Evolutionary conservation across 2,113 vertebrate genomes (phyloP), one percentile per base, ranked within the genome.

Genomic region (Corapipo altera): DNA sequence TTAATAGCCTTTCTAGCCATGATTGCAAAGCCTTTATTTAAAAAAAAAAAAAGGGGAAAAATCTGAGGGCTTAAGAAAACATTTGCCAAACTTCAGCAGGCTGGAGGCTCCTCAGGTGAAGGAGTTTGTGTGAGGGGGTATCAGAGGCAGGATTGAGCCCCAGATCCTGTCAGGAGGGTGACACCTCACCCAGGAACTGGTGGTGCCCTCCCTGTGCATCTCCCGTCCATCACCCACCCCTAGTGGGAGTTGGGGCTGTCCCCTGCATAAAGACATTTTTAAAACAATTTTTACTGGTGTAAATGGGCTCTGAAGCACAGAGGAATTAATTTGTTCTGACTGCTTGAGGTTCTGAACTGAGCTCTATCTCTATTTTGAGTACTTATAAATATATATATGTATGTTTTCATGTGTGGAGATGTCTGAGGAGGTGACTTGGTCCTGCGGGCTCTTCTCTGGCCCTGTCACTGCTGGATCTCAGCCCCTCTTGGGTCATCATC

Each of bases 191-290:
- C 48, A 28, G 65, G 21, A 39, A 4, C 81, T n/a, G 39, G 16
- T 2, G 26, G 12, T 35, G 30, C 44, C 62, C 33, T 35, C 23
- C 32, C 32, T n/a, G 55, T 30, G 55, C n/a, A 30, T 18, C 71
- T 61, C 54, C 5, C 4, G 2, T 5, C 4, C 2, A 0, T 22
- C 15, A 3, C 11, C 0, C 15, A 5, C 33, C 82, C 4, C 0
- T 15, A 32, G 0, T 17, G 43, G 44, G 59, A 93, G 43, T 2
- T 27, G 48, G 17, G 37, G 8, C 23, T 48, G 6, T 23, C 16
- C 43, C 27, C 30, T 26, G 2, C 1, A 2, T 0, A 12, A 59
- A 41, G 44, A 23, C 1, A 0, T 39, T 64, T 67, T 46, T 20
- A 24, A 66, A 51, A 8, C 49, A 22, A 14, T 14, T 30, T 28